A percentile compares a stretch with the other conserved stretches of the same genome.
phyloP scores from a whole-genome alignment of 2,888 invertebrate genomes.

The Rotaria magnacalcarata region DNA sequence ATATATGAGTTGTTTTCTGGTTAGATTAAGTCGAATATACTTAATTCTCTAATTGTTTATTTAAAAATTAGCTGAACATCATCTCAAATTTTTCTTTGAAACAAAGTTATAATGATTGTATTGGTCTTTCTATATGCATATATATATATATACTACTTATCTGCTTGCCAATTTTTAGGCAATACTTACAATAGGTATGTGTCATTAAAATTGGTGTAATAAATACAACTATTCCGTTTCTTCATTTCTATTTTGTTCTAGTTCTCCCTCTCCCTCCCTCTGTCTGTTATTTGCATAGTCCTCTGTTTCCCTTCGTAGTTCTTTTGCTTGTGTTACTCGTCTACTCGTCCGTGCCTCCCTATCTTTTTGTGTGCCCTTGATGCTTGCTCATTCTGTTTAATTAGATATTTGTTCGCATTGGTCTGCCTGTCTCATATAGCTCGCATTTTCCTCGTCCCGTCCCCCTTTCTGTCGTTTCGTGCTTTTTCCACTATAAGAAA shows the following conservation, averaged over 20 bases:
- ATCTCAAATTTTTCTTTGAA: neutral
- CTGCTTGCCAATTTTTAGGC: neutral
- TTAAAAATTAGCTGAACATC: neutral
- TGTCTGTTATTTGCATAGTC: neutral
- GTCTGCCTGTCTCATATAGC: neutral
- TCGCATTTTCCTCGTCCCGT: neutral
- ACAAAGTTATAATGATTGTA: neutral
- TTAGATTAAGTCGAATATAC: neutral
- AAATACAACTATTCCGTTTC: neutral
- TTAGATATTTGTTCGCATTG: conserved; percentile 1
- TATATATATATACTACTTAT: neutral
- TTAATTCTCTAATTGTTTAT: neutral
- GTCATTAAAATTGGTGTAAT: neutral
- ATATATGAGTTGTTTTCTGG: neutral
- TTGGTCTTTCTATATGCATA: neutral
- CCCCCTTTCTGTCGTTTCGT: neutral
- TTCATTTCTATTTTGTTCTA: neutral
- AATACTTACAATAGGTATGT: neutral
- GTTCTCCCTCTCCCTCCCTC: too few relatives aligned
- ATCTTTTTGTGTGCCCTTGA: neutral
- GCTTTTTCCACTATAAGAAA: neutral
- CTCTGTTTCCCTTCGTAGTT: neutral
- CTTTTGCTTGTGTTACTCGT: neutral
- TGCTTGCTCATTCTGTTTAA: neutral
- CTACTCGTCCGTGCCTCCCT: neutral